Conservation (phyloP, 1,140 invertebrate genomes). For the Cherax destructor region DNA sequence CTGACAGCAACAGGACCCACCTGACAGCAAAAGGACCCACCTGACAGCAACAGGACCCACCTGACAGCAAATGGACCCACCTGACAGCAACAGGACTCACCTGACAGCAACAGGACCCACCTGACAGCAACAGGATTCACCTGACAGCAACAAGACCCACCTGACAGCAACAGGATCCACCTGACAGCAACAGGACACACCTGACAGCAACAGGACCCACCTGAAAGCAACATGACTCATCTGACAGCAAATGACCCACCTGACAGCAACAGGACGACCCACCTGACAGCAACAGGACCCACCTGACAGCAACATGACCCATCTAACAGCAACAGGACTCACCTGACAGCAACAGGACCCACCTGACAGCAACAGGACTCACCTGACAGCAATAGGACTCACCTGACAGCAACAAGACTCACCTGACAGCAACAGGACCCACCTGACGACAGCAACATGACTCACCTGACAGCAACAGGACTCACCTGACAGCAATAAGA, state of each 20-base stretch:
- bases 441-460: no score
- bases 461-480: no score
- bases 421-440: background rate
- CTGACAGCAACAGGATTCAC: no score
- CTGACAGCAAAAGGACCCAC: background rate
- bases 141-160: background rate
- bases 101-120: no score
- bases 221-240: no score
- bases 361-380: background rate
- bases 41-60: background rate
- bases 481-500: no score
- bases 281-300: background rate
- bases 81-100: background rate
- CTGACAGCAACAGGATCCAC: background rate
- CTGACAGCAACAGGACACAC: background rate
- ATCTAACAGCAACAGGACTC: no score
- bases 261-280: background rate
- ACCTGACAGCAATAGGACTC: background rate
- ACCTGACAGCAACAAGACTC: no score
- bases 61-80: background rate
- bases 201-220: no score
- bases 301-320: background rate
- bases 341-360: no score
- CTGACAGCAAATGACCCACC: no score
- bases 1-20: background rate